These are phyloP conservation scores for Mastomys coucha DNA, from an alignment of 2,113 vertebrate species.

Conservation along the genomic window DNA sequence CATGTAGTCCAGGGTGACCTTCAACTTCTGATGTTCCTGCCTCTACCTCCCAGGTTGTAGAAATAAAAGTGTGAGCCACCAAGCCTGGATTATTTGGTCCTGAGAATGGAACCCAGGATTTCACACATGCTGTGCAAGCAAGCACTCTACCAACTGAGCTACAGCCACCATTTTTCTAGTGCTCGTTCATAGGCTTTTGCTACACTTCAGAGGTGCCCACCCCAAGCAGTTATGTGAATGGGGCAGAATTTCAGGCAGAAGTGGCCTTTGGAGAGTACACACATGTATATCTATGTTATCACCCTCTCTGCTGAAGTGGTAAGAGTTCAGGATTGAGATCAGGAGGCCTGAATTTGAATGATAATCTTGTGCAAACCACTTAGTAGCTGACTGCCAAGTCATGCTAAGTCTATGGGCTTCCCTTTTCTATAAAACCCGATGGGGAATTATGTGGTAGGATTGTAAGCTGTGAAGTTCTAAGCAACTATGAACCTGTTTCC, in stretches of 20 bases:
- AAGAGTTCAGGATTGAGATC: background rate
- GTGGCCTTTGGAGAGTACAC: background rate
- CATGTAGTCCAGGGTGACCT: background rate
- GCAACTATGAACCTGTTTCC: background rate
- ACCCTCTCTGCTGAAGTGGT: background rate
- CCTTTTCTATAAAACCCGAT: constrained; percentile 2
- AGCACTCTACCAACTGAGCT: background rate
- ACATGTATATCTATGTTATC: background rate
- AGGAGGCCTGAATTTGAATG: background rate
- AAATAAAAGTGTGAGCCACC: background rate
- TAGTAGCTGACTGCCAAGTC: background rate
- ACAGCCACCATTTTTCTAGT: background rate
- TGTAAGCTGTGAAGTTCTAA: background rate
- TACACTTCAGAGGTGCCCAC: background rate
- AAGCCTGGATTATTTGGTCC: background rate
- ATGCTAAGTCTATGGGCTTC: background rate
- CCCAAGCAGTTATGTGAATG: background rate
- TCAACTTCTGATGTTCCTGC: background rate
- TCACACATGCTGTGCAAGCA: background rate
- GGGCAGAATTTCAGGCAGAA: background rate
- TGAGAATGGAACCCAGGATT: background rate
- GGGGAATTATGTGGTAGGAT: background rate
- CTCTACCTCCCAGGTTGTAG: background rate
- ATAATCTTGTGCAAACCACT: background rate
- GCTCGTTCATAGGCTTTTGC: background rate